A percentile compares a stretch with the other conserved stretches of the same genome.
phyloP scores from a whole-genome alignment of 1,140 invertebrate species.

The Pogonognathellus flavescens region DNA sequence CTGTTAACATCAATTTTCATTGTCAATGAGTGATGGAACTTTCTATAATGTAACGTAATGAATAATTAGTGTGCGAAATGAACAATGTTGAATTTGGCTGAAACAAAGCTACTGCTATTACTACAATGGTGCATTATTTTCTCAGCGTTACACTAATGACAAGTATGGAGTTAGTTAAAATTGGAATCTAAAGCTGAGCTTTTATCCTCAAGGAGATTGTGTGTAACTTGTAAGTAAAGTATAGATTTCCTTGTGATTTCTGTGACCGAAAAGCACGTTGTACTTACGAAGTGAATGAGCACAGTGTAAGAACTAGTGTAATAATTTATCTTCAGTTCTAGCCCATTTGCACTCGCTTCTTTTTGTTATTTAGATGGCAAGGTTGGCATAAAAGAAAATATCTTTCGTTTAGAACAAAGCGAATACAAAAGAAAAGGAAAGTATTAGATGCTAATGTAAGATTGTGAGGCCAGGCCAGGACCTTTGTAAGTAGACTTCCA shows the following conservation, averaged over 20 bases:
- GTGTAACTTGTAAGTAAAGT: not conserved
- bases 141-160: too few species aligned
- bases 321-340: constrained; percentile 28
- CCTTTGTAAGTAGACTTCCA: not conserved
- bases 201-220: not conserved
- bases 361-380: constrained; percentile 24
- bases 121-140: too few species aligned
- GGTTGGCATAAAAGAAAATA: constrained; percentile 30
- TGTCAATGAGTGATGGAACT: too few species aligned
- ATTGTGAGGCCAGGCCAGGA: not conserved
- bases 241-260: not conserved
- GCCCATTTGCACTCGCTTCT: constrained; percentile 36
- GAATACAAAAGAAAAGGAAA: constrained; percentile 1
- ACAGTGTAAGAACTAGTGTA: constrained; percentile 6
- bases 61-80: too few species aligned
- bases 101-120: too few species aligned
- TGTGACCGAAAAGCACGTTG: not conserved
- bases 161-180: too few species aligned
- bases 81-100: too few species aligned
- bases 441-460: constrained; percentile 47
- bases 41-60: too few species aligned
- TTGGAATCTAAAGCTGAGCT: too few species aligned
- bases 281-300: too few species aligned
- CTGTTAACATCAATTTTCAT: too few species aligned
- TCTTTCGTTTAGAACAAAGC: constrained; percentile 21